These are phyloP conservation scores for Aleadryas rufinucha DNA, from an alignment of 2,113 vertebrate genomes.

Conservation along the genomic window DNA sequence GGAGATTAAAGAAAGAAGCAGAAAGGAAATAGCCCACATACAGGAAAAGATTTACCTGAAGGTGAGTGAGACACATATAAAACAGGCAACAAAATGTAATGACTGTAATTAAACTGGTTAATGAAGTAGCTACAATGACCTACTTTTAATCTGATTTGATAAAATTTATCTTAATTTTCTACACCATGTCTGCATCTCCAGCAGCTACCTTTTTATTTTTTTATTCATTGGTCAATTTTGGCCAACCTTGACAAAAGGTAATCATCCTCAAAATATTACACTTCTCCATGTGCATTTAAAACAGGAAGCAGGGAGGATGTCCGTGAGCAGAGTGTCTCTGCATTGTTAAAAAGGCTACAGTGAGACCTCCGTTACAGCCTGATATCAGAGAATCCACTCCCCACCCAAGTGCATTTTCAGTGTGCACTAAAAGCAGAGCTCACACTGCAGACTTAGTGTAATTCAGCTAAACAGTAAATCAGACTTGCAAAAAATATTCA, in stretches of 20 bases:
- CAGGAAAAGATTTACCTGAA: conserved; percentile 1
- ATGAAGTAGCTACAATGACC: not conserved
- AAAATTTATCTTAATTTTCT: not conserved
- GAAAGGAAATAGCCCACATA: not conserved
- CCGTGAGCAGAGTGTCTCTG: not conserved
- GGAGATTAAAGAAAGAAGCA: conserved; percentile 10
- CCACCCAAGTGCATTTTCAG: not conserved
- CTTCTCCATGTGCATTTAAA: not conserved
- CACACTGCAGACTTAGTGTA: not conserved
- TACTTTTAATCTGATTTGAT: not conserved
- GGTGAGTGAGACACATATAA: not conserved
- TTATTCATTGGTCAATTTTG: not conserved
- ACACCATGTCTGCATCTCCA: not conserved
- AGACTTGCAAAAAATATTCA: not conserved
- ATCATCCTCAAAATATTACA: not conserved
- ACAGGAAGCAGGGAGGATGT: not conserved
- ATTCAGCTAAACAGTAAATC: not conserved
- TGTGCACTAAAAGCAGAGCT: not conserved
- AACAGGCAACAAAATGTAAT: not conserved
- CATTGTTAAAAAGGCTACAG: not conserved
- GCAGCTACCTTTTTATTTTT: not conserved
- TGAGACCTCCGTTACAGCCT: accelerated
- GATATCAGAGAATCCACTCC: not conserved
- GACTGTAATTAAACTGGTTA: not conserved
- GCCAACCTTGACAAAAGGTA: not conserved